Evolutionary conservation across 2,797 vertebrate genomes (phyloP).

Genomic region (Catostomus latipinnis): DNA sequence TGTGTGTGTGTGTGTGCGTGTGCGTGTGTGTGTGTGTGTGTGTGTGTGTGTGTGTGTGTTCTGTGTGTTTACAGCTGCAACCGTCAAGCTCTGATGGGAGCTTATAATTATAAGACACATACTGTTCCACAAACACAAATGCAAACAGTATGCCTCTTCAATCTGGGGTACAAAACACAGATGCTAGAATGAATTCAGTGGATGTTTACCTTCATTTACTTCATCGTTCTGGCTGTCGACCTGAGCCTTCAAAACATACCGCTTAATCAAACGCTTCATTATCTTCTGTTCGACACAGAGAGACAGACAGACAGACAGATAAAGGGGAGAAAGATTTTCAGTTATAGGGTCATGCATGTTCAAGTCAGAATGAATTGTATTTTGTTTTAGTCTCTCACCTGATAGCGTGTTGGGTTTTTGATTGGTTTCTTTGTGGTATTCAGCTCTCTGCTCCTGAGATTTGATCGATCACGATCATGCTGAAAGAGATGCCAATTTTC

Average conservation of each 20-base stretch:
- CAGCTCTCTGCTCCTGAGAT: constrained; percentile 81
- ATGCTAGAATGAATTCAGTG: constrained; percentile 32
- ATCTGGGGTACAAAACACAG: neutral
- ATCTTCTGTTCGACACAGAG: constrained; percentile 84
- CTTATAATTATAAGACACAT: constrained; percentile 1
- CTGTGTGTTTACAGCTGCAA: too few species aligned
- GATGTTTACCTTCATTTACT: constrained; percentile 92
- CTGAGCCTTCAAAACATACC: constrained; percentile 96
- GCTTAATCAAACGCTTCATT: constrained; percentile 97
- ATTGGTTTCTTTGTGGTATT: constrained; percentile 85
- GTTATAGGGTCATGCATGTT: neutral
- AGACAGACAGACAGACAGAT: constrained; percentile 18
- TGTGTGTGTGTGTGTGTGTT: too few species aligned
- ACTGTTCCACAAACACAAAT: constrained; percentile 15
- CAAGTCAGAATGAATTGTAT: constrained; percentile 4
- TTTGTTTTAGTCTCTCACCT: constrained; percentile 76
- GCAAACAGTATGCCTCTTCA: neutral
- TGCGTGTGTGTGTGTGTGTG: too few species aligned
- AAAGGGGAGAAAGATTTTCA: neutral
- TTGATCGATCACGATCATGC: constrained; percentile 86
- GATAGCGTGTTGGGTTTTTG: constrained; percentile 92
- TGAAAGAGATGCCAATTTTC: constrained; percentile 63
- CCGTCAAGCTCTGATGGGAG: neutral
- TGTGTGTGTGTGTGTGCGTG: too few species aligned
- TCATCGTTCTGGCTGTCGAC: constrained; percentile 96